Evolutionary conservation across 2,113 vertebrate genomes (phyloP), one percentile per base, ranked within the genome.

Genomic region (Lepisosteus oculatus): DNA sequence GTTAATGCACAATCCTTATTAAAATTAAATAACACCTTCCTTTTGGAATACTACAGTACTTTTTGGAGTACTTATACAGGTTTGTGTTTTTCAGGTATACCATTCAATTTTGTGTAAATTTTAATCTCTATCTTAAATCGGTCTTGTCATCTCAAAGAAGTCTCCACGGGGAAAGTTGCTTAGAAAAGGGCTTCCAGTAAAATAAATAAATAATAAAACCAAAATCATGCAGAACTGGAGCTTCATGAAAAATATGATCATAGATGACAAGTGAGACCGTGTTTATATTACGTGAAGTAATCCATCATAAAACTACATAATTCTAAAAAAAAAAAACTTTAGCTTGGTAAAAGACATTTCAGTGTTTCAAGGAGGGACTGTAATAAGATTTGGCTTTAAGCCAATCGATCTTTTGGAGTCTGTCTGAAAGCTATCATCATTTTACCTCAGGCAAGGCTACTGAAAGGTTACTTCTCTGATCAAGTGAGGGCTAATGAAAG

Each of bases 401-500:
- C 77, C 81, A 83, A 66, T 70, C 74, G 67, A 83, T 81, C 73
- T 77, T 74, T 74, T 55, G 44, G 43, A 64, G 73, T 70, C 78
- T 79, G 65, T 72, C 65, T 69, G 76, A 78, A 59, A 69, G 69
- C 68, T 81, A 70, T 77, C 73, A 77, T 84, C 65, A 62, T 79
- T 74, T 77, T 72, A 80, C 84, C 79, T 67, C 45, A 76, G 82
- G 84, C 79, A 72, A 81, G 79, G 77, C 79, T 76, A 77, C 67
- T 3, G 29, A 71, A 76, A 83, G 78, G 82, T 83, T 83, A 79
- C 74, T 68, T 13, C 62, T 80, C 71, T 78, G 77, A 87, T 86
- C 76, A 82, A 77, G 76, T 77, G 66, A 81, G 70, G 77, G 71
- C 78, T 85, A 84, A 83, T 83, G 82, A 83, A 79, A 81, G 76